Base-by-base conservation (phyloP, 2,888 invertebrate species). In the Limenitis camilla region DNA sequence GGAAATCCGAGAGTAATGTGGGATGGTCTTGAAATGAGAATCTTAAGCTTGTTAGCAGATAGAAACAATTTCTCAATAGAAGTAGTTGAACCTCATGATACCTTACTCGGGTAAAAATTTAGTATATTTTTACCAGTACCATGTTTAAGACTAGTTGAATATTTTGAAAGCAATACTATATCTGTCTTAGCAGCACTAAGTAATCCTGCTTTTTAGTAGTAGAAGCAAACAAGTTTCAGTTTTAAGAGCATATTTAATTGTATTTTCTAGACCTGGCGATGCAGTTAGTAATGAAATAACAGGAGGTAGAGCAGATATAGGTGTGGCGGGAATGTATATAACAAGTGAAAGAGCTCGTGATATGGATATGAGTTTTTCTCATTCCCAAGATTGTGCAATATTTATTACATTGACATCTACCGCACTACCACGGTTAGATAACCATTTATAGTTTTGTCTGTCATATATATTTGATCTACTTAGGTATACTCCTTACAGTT, bases 401-500 rank as follows among this genome's bases (percentile, higher is more conserved):
- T 95, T 94, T 68, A 90, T 94, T 43, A 93, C 94, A 0, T 74
- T 93, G 5, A 91, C 93, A 55, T 94, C 94, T 2, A 93, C 92
- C 42, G 94, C 95, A 5, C 77, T 95, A 51, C 94, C 94, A 30
- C 91, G 92, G 93, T 82, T 63, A 41, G 47, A 52, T 28, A 28
- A 8, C 6, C 27, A 31, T 43, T 31, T 19, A 19, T 3, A 19
- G 19, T 19, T 19, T 19, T 19, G 19, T 19, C 19, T 19, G 1
- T 19, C 1, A 19, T 19, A 19, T 19, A 2, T 19, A 19, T 19
- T 19, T 19, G 19, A 2, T 19, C 19, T 19, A 19, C 19, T n/a
- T n/a, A n/a, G n/a, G n/a, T n/a, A n/a, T n/a, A n/a, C n/a, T n/a
- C n/a, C n/a, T n/a, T n/a, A n/a, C n/a, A 19, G 19, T 3, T 19